Conservation (phyloP, 1,140 invertebrate genomes). For the Drosophila rhopaloa region DNA sequence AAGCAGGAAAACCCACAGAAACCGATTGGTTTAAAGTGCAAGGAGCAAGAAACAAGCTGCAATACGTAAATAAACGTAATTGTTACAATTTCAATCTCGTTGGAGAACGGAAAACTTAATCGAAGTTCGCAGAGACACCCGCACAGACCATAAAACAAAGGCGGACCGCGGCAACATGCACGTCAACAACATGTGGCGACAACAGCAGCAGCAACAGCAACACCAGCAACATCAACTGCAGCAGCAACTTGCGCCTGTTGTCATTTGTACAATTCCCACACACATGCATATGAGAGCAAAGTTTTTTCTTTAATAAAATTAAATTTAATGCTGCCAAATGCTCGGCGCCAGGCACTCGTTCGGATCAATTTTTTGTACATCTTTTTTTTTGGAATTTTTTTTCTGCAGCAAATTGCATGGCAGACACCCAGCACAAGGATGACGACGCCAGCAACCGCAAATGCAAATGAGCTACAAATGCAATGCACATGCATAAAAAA, state of each 20-base stretch:
- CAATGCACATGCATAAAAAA: constrained; percentile 81
- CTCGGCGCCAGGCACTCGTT: constrained; percentile 56
- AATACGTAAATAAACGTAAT: constrained; percentile 49
- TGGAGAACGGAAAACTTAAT: constrained; percentile 69
- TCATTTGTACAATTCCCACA: constrained; percentile 77
- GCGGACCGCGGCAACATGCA: constrained; percentile 60
- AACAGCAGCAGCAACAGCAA: constrained; percentile 44
- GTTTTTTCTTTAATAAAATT: constrained; percentile 82
- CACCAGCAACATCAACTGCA: constrained; percentile 35
- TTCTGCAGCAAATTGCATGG: constrained; percentile 73
- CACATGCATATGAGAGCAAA: constrained; percentile 47
- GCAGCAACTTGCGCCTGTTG: constrained; percentile 67
- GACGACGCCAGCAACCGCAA: constrained; percentile 62
- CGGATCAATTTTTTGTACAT: constrained; percentile 51
- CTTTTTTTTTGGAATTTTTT: constrained; percentile 19
- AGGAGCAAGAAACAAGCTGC: constrained; percentile 25
- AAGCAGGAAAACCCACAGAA: constrained; percentile 12
- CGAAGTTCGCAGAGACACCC: constrained; percentile 58
- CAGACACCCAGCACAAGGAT: constrained; percentile 49
- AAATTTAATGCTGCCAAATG: constrained; percentile 78
- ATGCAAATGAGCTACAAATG: constrained; percentile 80
- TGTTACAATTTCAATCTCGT: constrained; percentile 68
- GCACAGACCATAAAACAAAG: constrained; percentile 72
- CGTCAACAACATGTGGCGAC: constrained; percentile 74
- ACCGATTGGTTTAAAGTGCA: constrained; percentile 38